Evolutionary conservation across 1,140 invertebrate genomes (phyloP).

Genomic region (Zophobas morio): DNA sequence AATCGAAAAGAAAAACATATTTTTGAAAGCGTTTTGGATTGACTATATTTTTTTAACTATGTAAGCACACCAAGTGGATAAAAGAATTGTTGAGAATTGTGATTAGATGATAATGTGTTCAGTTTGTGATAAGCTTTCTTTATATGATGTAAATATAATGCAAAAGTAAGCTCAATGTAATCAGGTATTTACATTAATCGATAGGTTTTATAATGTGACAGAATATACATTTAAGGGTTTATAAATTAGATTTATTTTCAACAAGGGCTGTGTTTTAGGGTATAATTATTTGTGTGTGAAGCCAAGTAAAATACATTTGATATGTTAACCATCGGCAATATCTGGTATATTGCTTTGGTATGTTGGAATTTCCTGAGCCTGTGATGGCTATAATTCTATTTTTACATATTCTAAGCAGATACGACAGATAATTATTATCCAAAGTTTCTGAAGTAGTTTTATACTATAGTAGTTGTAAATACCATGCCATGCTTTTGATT

Average conservation of each 20-base stretch:
- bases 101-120: slow-evolving; percentile 52
- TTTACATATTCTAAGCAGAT: slow-evolving; percentile 14
- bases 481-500: slow-evolving; percentile 23
- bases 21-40: slow-evolving; percentile 21
- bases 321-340: slow-evolving; percentile 1
- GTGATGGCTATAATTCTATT: slow-evolving; percentile 42
- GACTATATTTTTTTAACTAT: slow-evolving; percentile 28
- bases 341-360: slow-evolving; percentile 16
- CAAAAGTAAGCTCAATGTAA: slow-evolving; percentile 45
- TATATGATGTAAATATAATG: slow-evolving; percentile 47
- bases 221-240: slow-evolving; percentile 37
- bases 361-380: slow-evolving; percentile 18
- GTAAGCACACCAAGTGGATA: slow-evolving; percentile 24
- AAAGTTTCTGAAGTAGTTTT: slow-evolving; percentile 27
- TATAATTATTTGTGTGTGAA: slow-evolving; percentile 37
- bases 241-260: slow-evolving; percentile 28
- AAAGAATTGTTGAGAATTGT: slow-evolving; percentile 27
- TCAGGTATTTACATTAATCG: slow-evolving; percentile 41
- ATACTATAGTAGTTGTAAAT: slow-evolving; percentile 28
- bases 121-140: slow-evolving; percentile 54
- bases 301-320: slow-evolving; percentile 52
- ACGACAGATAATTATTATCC: slow-evolving; percentile 23
- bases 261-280: slow-evolving; percentile 51
- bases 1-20: slow-evolving; percentile 14
- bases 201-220: slow-evolving; percentile 38